Conservation (phyloP, 2,113 vertebrate genomes). For the Petrocephalus microphthalmus region DNA sequence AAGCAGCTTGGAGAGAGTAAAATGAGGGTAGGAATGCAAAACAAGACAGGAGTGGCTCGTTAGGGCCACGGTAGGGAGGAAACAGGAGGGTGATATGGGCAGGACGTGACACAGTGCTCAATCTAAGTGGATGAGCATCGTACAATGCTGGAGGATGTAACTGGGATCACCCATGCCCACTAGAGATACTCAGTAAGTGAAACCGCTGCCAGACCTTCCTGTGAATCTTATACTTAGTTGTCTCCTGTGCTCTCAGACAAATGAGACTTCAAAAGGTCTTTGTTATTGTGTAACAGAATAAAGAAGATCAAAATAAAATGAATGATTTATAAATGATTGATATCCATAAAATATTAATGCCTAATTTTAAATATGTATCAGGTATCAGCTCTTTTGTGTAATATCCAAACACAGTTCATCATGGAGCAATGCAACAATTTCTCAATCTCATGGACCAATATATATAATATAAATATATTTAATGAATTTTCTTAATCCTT, state of each 20-base stretch:
- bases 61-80: no score
- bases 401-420: conserved; percentile 21
- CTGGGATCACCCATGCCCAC: neutral
- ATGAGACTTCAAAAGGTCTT: conserved; percentile 7
- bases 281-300: neutral
- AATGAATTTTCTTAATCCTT: neutral
- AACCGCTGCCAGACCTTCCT: conserved; percentile 47
- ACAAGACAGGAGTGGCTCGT: no score
- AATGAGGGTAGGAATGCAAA: no score
- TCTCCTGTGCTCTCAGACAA: conserved; percentile 9
- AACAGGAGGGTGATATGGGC: no score
- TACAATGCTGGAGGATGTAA: neutral
- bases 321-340: neutral
- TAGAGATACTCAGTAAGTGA: neutral
- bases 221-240: conserved; percentile 49
- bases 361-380: neutral
- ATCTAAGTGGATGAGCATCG: neutral
- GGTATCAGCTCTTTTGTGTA: conserved; percentile 41
- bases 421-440: conserved; percentile 66
- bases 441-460: conserved; percentile 47
- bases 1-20: no score
- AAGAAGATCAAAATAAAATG: conserved; percentile 21
- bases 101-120: neutral
- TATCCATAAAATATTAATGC: conserved; percentile 25
- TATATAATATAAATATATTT: neutral